phyloP scores from a whole-genome alignment of 2,888 invertebrate genomes.

The Archaeoteleia sp. region DNA sequence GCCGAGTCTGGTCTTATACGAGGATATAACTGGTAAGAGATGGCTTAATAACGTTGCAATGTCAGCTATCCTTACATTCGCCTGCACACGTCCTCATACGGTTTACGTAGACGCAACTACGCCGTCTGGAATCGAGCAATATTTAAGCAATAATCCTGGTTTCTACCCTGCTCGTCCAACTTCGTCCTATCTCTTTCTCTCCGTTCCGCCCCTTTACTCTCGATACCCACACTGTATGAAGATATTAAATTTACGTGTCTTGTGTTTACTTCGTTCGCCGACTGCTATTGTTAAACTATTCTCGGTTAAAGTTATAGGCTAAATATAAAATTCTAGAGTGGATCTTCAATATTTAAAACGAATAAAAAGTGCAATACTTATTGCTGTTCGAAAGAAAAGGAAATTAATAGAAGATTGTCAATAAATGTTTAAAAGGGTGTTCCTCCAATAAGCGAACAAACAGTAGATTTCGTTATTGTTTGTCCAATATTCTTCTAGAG shows the following conservation, averaged over 20 bases:
- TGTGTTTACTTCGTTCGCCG: slow-evolving; percentile 23
- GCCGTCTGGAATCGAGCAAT: slow-evolving; percentile 69
- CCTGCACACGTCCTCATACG: slow-evolving; percentile 56
- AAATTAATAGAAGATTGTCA: no score
- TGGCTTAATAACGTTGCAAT: slow-evolving; percentile 70
- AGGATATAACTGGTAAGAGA: slow-evolving; percentile 70
- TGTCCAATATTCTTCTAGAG: no score
- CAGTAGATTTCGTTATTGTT: no score
- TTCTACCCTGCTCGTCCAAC: slow-evolving; percentile 49
- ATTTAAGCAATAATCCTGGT: slow-evolving; percentile 73
- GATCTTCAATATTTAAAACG: neutral
- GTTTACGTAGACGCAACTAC: slow-evolving; percentile 62
- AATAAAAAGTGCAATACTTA: neutral
- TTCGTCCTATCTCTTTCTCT: slow-evolving; percentile 42
- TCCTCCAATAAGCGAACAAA: no score
- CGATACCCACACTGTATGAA: slow-evolving; percentile 55
- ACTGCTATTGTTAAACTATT: slow-evolving; percentile 18
- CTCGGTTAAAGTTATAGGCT: slow-evolving; percentile 2
- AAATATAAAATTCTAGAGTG: neutral
- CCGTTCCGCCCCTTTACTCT: slow-evolving; percentile 20
- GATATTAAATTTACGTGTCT: slow-evolving; percentile 63
- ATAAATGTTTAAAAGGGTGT: no score
- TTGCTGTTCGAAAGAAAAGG: neutral
- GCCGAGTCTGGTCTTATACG: slow-evolving; percentile 55
- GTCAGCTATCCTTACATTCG: slow-evolving; percentile 56